These are phyloP conservation scores for Florisuga fusca DNA, from an alignment of 2,797 vertebrate genomes.

Conservation along the genomic window DNA sequence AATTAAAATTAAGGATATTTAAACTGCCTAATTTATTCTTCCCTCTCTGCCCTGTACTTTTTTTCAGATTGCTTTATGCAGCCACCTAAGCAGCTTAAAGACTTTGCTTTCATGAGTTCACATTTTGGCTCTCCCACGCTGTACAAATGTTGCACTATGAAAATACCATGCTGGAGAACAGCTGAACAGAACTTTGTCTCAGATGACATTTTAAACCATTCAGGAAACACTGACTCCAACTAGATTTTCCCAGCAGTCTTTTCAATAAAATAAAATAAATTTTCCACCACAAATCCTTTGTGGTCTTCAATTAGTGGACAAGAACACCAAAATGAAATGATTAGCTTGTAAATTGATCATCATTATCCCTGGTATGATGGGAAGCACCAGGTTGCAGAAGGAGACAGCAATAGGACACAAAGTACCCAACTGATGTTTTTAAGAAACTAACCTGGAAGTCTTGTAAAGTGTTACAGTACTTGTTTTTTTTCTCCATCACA, in stretches of 20 bases:
- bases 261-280: neutral
- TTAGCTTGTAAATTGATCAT: neutral
- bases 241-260: neutral
- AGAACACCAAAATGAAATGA: neutral
- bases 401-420: neutral
- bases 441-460: neutral
- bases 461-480: neutral
- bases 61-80: neutral
- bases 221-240: neutral
- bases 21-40: neutral
- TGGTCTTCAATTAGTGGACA: neutral
- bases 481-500: neutral
- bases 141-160: neutral
- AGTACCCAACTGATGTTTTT: neutral
- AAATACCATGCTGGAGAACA: slow-evolving; percentile 12
- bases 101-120: slow-evolving; percentile 3
- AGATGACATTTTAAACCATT: neutral
- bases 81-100: neutral
- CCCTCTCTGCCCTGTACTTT: neutral
- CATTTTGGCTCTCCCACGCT: neutral
- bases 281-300: neutral
- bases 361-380: neutral
- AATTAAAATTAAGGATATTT: slow-evolving; percentile 13
- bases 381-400: neutral
- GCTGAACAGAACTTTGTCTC: slow-evolving; percentile 11